A percentile compares a stretch with the other conserved stretches of the same genome.
phyloP scores from a whole-genome alignment of 1,140 invertebrate species.

The Meloidogyne floridensis region DNA sequence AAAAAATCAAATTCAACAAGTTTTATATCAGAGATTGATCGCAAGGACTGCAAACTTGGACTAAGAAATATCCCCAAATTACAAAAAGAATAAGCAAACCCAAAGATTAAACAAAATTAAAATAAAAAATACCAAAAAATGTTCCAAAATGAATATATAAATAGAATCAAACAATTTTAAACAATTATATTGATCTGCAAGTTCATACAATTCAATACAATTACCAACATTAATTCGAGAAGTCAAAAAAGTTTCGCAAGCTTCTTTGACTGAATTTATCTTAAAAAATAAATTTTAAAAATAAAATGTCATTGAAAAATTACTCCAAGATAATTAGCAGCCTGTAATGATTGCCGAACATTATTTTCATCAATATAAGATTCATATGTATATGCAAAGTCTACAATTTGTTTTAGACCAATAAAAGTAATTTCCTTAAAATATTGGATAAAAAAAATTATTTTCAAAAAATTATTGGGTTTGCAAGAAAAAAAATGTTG shows the following conservation, averaged over 20 bases:
- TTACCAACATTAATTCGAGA: conserved; percentile 22
- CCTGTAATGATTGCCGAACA: conserved; percentile 17
- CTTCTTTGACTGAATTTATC: conserved; percentile 31
- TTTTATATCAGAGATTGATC: too few relatives aligned
- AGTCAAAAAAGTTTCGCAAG: conserved; percentile 25
- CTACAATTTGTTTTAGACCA: conserved; percentile 26
- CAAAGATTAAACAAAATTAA: neutral
- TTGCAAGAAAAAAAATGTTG: too few relatives aligned
- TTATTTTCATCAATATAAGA: conserved; percentile 14
- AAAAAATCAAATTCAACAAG: too few relatives aligned
- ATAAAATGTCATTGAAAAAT: conserved; percentile 14
- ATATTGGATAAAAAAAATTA: too few relatives aligned
- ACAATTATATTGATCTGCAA: conserved; percentile 30
- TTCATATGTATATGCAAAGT: conserved; percentile 32
- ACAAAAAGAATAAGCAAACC: neutral
- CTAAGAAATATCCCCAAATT: neutral
- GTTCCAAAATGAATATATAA: conserved; percentile 17
- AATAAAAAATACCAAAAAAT: conserved; percentile 14
- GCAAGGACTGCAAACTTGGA: too few relatives aligned
- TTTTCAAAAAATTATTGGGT: too few relatives aligned
- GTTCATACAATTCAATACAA: conserved; percentile 15
- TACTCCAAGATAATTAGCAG: conserved; percentile 34
- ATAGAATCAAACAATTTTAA: conserved; percentile 15
- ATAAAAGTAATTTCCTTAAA: conserved; percentile 25
- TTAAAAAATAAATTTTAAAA: conserved; percentile 3